A percentile compares a stretch with the other conserved stretches of the same genome.
phyloP scores from a whole-genome alignment of 2,113 vertebrate genomes.

The Tichodroma muraria region DNA sequence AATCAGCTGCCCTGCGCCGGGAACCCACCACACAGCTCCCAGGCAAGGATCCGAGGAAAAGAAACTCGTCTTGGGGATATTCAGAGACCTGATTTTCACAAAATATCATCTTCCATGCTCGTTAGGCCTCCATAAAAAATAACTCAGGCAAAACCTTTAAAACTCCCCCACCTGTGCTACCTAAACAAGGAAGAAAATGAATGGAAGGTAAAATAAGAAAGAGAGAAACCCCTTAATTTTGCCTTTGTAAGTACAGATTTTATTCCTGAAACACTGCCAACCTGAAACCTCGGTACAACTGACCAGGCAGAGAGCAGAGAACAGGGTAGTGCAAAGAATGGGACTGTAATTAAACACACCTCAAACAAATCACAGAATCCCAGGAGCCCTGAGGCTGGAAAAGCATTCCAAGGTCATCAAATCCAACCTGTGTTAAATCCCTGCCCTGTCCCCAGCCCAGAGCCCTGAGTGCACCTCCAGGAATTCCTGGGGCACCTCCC shows the following conservation, averaged over 20 bases:
- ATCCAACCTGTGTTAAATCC: fast-evolving
- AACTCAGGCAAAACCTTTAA: neutral
- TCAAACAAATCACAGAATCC: neutral
- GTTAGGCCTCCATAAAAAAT: neutral
- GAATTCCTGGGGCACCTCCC: neutral
- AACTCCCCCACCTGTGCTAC: no score
- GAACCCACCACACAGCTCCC: neutral
- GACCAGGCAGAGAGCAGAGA: neutral
- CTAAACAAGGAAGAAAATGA: neutral
- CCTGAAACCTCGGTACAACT: neutral
- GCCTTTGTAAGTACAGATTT: neutral
- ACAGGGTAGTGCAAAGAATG: neutral
- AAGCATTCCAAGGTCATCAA: fast-evolving
- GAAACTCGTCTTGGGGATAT: neutral
- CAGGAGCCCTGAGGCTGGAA: neutral
- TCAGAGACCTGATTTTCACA: neutral
- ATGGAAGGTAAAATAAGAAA: fast-evolving
- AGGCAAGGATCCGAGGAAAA: neutral
- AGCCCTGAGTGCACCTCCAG: neutral
- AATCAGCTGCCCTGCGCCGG: neutral
- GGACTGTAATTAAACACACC: neutral
- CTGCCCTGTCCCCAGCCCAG: neutral
- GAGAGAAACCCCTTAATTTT: neutral
- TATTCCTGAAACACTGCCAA: neutral
- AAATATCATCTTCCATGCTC: fast-evolving